These are phyloP conservation scores for Choloepus didactylus DNA, from an alignment of 2,797 vertebrate species.

Conservation along the genomic window DNA sequence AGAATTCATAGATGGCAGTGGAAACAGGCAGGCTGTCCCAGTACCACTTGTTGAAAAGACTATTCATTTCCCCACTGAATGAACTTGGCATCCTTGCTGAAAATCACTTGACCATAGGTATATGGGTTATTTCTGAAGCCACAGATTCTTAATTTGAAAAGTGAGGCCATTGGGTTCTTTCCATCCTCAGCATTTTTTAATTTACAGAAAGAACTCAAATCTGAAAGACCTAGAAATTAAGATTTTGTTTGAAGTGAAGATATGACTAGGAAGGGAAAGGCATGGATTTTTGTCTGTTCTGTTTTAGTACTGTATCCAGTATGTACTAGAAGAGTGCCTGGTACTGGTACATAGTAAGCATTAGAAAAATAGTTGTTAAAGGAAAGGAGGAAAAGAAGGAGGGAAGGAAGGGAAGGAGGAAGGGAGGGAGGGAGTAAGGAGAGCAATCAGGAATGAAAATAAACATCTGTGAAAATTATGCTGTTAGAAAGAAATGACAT, in stretches of 20 bases:
- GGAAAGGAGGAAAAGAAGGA: neutral
- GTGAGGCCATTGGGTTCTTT: neutral
- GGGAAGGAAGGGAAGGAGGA: too few relatives aligned
- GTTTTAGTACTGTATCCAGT: neutral
- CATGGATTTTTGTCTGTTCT: neutral
- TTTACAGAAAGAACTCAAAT: conserved; percentile 26
- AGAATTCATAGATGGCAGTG: neutral
- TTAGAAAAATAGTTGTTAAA: neutral
- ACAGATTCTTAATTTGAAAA: conserved; percentile 40
- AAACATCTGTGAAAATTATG: conserved; percentile 40
- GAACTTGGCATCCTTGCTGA: too few relatives aligned
- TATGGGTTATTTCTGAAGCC: neutral
- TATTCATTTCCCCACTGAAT: too few relatives aligned
- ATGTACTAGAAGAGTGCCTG: neutral
- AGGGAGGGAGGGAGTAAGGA: neutral
- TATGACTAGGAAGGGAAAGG: neutral
- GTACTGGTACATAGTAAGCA: neutral
- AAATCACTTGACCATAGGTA: neutral
- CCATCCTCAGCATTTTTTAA: neutral
- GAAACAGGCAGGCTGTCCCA: neutral
- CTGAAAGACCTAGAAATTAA: neutral
- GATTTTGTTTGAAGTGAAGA: conserved; percentile 3
- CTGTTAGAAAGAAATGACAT: conserved; percentile 31
- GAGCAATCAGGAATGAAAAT: conserved; percentile 33
- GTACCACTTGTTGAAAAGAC: too few relatives aligned